Conservation (phyloP, 2,888 invertebrate genomes). For the Cheilosia vulpina region DNA sequence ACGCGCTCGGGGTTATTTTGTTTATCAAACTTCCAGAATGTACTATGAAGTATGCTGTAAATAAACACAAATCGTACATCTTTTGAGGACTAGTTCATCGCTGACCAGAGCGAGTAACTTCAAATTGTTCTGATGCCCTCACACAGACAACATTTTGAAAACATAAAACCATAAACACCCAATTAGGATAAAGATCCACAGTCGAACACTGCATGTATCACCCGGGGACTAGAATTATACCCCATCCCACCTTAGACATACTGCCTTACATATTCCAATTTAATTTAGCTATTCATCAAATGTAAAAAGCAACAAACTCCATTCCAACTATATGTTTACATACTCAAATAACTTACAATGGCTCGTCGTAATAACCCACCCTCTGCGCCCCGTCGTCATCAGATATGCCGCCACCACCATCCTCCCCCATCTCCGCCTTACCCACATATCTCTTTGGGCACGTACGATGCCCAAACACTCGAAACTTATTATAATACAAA, state of each 20-base stretch:
- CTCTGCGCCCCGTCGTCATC: constrained; percentile 30
- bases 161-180: constrained; percentile 40
- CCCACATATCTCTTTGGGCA: constrained; percentile 58
- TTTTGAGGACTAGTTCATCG: too few relatives aligned
- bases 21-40: too few relatives aligned
- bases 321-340: constrained; percentile 60
- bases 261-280: constrained; percentile 66
- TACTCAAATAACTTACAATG: constrained; percentile 66
- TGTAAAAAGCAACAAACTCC: constrained; percentile 63
- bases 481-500: constrained; percentile 74
- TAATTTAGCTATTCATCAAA: constrained; percentile 69
- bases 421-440: not conserved
- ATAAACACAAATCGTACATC: too few relatives aligned
- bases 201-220: constrained; percentile 7
- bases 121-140: not conserved
- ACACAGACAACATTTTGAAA: not conserved
- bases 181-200: constrained; percentile 12
- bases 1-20: too few relatives aligned
- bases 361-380: constrained; percentile 28
- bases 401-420: constrained; percentile 1
- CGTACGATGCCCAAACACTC: constrained; percentile 71
- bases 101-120: too few relatives aligned
- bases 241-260: constrained; percentile 38
- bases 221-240: constrained; percentile 12
- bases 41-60: too few relatives aligned